A percentile compares a stretch with the other conserved stretches of the same genome.
Evolutionary conservation across 1,140 invertebrate species (phyloP).

Genomic region (Rhyzopertha dominica): DNA sequence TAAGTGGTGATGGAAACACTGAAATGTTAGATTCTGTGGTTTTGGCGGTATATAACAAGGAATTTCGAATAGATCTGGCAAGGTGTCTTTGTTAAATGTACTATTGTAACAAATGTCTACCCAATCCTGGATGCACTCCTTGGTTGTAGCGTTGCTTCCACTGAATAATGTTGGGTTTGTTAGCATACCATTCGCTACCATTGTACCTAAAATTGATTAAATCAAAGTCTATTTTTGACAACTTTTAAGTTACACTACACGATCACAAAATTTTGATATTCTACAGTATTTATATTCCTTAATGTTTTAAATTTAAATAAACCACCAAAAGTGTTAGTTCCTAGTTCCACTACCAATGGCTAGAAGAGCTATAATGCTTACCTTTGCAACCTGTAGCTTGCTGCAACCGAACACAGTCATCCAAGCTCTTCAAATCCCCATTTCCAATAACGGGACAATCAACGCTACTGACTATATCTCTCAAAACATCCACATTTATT

Average conservation of each 20-base stretch:
- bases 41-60: conserved; percentile 44
- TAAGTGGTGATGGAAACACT: conserved; percentile 88
- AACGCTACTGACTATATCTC: conserved; percentile 65
- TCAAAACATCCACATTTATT: conserved; percentile 69
- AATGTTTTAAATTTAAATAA: not conserved
- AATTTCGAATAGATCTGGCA: no score
- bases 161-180: conserved; percentile 87
- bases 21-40: conserved; percentile 58
- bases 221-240: no score
- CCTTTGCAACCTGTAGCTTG: conserved; percentile 69
- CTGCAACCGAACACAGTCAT: conserved; percentile 64
- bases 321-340: not conserved
- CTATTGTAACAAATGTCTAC: conserved; percentile 61
- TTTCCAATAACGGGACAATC: conserved; percentile 84
- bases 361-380: conserved; percentile 15
- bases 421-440: conserved; percentile 74
- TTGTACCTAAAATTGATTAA: conserved; percentile 56
- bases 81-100: conserved; percentile 23
- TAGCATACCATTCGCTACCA: conserved; percentile 85
- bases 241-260: no score
- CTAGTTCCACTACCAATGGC: not conserved
- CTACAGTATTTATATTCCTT: no score
- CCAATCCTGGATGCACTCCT: conserved; percentile 81
- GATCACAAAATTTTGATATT: no score
- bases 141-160: conserved; percentile 62